A percentile compares a stretch with the other conserved stretches of the same genome.
Conservation (phyloP, 2,888 invertebrate species). For the Aleiodes testaceus region DNA sequence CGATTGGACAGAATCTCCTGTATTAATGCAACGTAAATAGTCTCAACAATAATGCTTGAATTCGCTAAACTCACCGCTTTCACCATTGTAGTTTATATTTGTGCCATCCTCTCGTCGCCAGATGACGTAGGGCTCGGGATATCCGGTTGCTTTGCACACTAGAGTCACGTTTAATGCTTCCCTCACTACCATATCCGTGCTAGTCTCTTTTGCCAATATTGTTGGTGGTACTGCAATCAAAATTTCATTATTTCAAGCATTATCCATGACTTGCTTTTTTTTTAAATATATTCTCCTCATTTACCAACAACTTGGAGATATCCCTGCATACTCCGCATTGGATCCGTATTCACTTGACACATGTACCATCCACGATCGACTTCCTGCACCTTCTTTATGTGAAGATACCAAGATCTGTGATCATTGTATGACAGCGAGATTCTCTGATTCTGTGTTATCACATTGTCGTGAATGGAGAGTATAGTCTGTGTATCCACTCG, state of each 20-base stretch:
- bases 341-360: conserved; percentile 95
- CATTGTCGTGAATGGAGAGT: conserved; percentile 91
- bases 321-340: conserved; percentile 92
- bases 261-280: not conserved
- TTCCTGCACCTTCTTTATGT: conserved; percentile 91
- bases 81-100: conserved; percentile 92
- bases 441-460: conserved; percentile 92
- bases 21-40: not conserved
- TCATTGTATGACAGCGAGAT: conserved; percentile 91
- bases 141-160: conserved; percentile 90
- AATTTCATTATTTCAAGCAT: not conserved
- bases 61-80: conserved; percentile 80
- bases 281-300: conserved; percentile 63
- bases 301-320: conserved; percentile 93
- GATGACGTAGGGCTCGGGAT: conserved; percentile 94
- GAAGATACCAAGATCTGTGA: conserved; percentile 93
- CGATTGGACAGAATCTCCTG: conserved; percentile 7
- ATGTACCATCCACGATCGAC: conserved; percentile 93
- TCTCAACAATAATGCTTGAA: conserved; percentile 21
- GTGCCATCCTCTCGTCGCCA: conserved; percentile 93
- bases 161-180: conserved; percentile 92
- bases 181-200: conserved; percentile 92
- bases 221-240: conserved; percentile 86
- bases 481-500: conserved; percentile 94
- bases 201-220: conserved; percentile 91